Conservation (phyloP, 2,113 vertebrate genomes). For the Chaetura pelagica region DNA sequence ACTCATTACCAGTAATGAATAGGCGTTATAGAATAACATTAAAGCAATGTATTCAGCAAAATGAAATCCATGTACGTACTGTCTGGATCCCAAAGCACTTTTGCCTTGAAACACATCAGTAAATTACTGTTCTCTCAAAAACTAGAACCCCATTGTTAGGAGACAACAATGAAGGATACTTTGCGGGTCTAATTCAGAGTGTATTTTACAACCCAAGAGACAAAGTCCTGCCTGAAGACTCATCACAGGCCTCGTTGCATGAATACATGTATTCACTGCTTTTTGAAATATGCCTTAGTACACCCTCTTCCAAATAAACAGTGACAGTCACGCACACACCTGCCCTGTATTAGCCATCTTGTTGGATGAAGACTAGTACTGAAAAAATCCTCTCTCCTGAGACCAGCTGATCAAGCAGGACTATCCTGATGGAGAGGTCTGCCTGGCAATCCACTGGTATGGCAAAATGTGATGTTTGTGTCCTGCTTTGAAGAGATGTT, state of each 20-base stretch:
- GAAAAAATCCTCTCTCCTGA: not conserved
- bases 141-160: not conserved
- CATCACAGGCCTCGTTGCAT: not conserved
- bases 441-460: rapidly evolving
- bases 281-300: not conserved
- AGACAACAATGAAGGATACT: not conserved
- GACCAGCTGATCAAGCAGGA: not conserved
- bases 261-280: not conserved
- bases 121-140: not conserved
- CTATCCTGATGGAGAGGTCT: not conserved
- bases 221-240: not conserved
- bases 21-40: slow-evolving; percentile 14
- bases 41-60: not conserved
- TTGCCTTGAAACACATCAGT: not conserved
- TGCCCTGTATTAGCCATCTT: not conserved
- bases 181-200: not conserved
- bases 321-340: rapidly evolving
- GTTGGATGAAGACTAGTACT: not conserved
- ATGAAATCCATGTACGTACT: not conserved
- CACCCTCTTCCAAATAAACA: not conserved
- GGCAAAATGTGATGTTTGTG: not conserved
- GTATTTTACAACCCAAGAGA: not conserved
- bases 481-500: not conserved
- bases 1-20: slow-evolving; percentile 42
- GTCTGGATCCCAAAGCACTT: not conserved